Base-by-base conservation (phyloP, 2,888 invertebrate genomes). In the Hyalella azteca region DNA sequence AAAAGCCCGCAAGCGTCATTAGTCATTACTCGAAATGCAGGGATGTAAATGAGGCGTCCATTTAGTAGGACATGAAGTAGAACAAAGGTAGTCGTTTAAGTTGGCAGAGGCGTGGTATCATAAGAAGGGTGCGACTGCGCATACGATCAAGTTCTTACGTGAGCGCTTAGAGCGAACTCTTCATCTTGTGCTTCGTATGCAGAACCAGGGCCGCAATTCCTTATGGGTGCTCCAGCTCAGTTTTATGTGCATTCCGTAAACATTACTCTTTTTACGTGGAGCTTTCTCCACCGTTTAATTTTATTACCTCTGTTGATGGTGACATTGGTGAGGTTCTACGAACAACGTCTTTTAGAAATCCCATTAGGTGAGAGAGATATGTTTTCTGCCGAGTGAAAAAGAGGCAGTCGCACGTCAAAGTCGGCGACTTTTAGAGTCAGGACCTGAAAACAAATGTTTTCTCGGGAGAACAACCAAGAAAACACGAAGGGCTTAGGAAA, bases 131-230 rank as follows among this genome's bases (percentile, higher is more conserved):
- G 66, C 22, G 36, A 29, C 36, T 36, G 36, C 36, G 66, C 66
- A 66, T 66, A 66, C 66, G 36, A 36, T 66, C 36, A 66, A 13
- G 66, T 32, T 66, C 66, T 66, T 29, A 66, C 36, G 66, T 29
- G 36, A 19, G 5, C 3, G 36, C 22, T 29, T 66, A 36, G 19
- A 32, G 19, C 22, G 36, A 19, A n/a, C 66, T 66, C 66, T 66
- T 66, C 66, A 66, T 66, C 66, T 66, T 66, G 66, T 66, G 66
- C 66, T 66, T 66, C 66, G 66, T 66, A 66, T 66, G 66, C 66
- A 66, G 66, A 66, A 66, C 66, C 66, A 66, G 66, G 66, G 66
- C 66, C 36, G 39, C 66, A 66, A 66, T 66, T 66, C 66, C 66
- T 66, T 66, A 66, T 66, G 66, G 66, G 66, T 66, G 66, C 66